Base-by-base conservation (phyloP, 2,113 vertebrate species). In the Willisornis vidua region DNA sequence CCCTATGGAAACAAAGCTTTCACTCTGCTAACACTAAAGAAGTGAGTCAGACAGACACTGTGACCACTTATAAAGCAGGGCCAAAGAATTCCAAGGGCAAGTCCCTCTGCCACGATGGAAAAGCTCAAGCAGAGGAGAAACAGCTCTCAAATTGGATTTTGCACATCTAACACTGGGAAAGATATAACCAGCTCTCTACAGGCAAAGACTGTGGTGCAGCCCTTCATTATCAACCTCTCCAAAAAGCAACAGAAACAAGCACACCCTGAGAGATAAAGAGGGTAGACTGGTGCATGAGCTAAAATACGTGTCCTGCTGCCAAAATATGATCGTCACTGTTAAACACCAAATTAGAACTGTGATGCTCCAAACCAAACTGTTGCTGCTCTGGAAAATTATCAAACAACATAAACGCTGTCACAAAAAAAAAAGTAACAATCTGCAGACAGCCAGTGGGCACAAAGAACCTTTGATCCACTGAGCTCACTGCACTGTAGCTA, bases 1-100 rank as follows among this genome's bases (percentile, higher is more conserved):
- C 91, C 85, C 85, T 85, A 54, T 62, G 67, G 71, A 91, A 92
- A 87, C 54, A 95, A 89, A 85, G 46, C 85, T 67, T 94, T 94
- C 43, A 81, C 39, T 91, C 66, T 3, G 9, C 54, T 80, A 59
- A 45, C 26, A 65, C 19, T 51, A 20, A 62, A 1, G 7, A 52
- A 81, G 63, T 85, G 62, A 95, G 66, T 74, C 86, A 87, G 81
- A 79, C 39, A 48, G 45, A 82, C 55, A 39, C 17, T 66, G 59
- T 88, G 59, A 84, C 74, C 65, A 58, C 41, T 80, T 72, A 37
- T 0, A 83, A 73, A 67, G 51, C 68, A 74, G 51, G 35, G 48
- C 72, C 68, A 84, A 80, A 90, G 83, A 81, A 80, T 71, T 59
- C 71, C 1, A 8, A 89, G 77, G 70, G 33, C 33, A 78, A 84